Conservation (phyloP, 2,797 vertebrate species). For the Naso thynnoides region DNA sequence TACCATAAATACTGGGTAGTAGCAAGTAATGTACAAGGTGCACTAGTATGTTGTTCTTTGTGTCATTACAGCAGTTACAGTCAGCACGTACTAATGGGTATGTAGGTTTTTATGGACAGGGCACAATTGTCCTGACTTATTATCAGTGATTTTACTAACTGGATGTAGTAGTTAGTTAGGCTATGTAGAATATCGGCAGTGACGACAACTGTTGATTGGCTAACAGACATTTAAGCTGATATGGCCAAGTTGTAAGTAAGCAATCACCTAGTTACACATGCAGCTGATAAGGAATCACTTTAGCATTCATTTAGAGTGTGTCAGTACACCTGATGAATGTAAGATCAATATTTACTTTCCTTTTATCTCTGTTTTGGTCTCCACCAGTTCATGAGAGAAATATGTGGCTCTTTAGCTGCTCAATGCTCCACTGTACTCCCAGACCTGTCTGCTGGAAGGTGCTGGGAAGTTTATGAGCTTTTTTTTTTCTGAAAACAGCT, state of each 20-base stretch:
- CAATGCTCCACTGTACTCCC: not conserved
- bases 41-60: not conserved
- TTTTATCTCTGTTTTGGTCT: slow-evolving; percentile 2
- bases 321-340: not conserved
- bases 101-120: not conserved
- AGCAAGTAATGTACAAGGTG: not conserved
- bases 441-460: not conserved
- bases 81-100: slow-evolving; percentile 1
- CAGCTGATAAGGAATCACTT: not conserved
- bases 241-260: not conserved
- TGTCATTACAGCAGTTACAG: not conserved
- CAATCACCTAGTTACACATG: not conserved
- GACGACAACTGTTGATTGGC: not conserved
- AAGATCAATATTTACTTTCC: not conserved
- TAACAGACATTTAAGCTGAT: not conserved
- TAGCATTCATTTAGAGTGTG: not conserved
- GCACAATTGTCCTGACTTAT: too few species aligned
- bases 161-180: not conserved
- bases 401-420: not conserved
- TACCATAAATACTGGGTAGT: not conserved
- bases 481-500: not conserved
- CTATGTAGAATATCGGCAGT: not conserved
- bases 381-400: not conserved
- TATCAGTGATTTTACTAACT: not conserved
- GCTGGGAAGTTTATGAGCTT: not conserved